Evolutionary conservation across 2,113 vertebrate species (phyloP).

Genomic region (Corythoichthys haematopterus): DNA sequence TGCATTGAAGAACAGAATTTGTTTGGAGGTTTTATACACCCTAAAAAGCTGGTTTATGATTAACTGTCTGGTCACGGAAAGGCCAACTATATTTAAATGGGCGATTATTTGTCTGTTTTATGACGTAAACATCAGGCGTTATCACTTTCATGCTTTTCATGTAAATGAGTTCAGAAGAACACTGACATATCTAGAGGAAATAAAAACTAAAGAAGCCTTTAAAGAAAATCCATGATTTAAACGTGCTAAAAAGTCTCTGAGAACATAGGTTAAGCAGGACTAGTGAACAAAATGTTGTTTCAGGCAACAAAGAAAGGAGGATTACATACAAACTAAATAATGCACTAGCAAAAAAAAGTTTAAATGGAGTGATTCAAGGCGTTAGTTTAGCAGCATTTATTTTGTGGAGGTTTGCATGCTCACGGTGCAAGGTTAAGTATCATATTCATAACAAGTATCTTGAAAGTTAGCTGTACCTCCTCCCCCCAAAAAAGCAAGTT

Average conservation of each 20-base stretch:
- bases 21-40: slow-evolving; percentile 39
- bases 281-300: background rate
- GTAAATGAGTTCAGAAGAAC: slow-evolving; percentile 49
- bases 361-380: no score
- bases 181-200: background rate
- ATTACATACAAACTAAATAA: background rate
- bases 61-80: slow-evolving; percentile 31
- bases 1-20: slow-evolving; percentile 62
- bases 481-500: no score
- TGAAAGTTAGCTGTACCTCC: no score
- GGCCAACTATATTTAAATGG: slow-evolving; percentile 35
- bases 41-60: background rate
- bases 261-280: background rate
- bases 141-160: slow-evolving; percentile 58
- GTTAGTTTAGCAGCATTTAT: no score
- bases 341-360: background rate
- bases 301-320: no score
- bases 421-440: no score
- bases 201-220: background rate
- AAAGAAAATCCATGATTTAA: no score
- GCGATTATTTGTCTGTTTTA: slow-evolving; percentile 27
- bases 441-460: no score
- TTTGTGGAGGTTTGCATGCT: no score
- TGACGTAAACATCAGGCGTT: slow-evolving; percentile 28
- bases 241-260: background rate